Evolutionary conservation across 2,113 vertebrate genomes (phyloP), one percentile per base, ranked within the genome.

Genomic region (Alethe diademata): DNA sequence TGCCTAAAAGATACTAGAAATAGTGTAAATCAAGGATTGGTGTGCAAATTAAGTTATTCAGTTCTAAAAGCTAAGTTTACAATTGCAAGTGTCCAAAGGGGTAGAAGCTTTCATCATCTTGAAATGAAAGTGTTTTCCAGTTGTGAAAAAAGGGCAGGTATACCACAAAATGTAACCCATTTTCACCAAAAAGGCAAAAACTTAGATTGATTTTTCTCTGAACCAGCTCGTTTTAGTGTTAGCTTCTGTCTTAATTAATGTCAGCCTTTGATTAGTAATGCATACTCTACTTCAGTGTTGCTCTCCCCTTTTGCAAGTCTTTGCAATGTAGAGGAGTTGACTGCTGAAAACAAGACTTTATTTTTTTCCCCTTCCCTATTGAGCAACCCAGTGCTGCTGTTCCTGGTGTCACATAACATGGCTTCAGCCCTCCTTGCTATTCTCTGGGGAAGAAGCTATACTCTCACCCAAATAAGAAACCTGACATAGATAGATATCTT

Each of bases 21-120:
- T 87, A 82, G 58, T 73, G 62, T 73, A 79, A 93, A 86, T 92
- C 25, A 47, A 53, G 58, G 51, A 88, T 90, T 95, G 78, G 80
- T 45, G 81, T 94, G 74, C 81, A 88, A 93, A 95, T 90, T 51
- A 94, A 78, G 62, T 69, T 86, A 42, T 62, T 95, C 33, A 38
- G 45, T 84, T 86, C 58, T 90, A 76, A 78, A 89, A 93, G 33
- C 48, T 85, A 60, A 73, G 26, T 83, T 69, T 83, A 73, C 60
- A 86, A n/a, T 74, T 88, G 17, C 20, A 40, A 40, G 38, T 79
- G 58, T 88, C 38, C 36, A 51, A 54, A 82, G 47, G 26, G 50
- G 28, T 20, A 76, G 71, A 92, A 72, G 9, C 24, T 83, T 80
- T 90, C 82, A 78, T 76, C 14, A 19, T 87, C 26, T 75, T 48